A percentile compares a stretch with the other conserved stretches of the same genome.
Evolutionary conservation across 2,888 invertebrate genomes (phyloP).

Genomic region (Dryobota labecula): DNA sequence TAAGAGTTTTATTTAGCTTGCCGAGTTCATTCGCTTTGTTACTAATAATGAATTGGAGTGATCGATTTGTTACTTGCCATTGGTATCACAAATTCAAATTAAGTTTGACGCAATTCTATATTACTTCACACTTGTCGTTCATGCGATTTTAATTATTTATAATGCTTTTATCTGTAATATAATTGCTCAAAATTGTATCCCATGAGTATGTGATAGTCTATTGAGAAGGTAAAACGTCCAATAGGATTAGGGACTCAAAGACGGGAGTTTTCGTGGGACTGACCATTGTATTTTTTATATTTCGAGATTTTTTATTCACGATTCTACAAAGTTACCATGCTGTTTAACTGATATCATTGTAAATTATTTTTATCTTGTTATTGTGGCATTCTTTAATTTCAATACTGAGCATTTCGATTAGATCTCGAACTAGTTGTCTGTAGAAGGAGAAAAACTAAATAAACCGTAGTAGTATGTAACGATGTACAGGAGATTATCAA

Average conservation of each 20-base stretch:
- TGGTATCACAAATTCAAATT: constrained; percentile 78
- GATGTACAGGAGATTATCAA: constrained; percentile 57
- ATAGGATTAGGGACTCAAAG: constrained; percentile 62
- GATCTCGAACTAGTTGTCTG: constrained; percentile 57
- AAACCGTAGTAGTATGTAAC: constrained; percentile 48
- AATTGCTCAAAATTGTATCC: constrained; percentile 82
- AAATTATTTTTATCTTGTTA: constrained; percentile 62
- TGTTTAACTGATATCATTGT: constrained; percentile 65
- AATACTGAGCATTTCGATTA: constrained; percentile 53
- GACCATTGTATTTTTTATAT: constrained; percentile 65
- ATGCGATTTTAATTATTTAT: constrained; percentile 46
- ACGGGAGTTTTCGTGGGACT: constrained; percentile 54
- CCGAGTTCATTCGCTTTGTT: constrained; percentile 78
- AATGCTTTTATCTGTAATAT: constrained; percentile 64
- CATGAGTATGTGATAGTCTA: constrained; percentile 75
- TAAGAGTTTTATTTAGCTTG: constrained; percentile 81
- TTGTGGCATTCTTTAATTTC: constrained; percentile 53
- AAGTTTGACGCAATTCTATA: constrained; percentile 46
- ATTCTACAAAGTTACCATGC: constrained; percentile 73
- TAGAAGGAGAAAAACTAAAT: constrained; percentile 42
- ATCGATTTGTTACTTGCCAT: constrained; percentile 81
- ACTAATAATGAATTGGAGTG: constrained; percentile 64
- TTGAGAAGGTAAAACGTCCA: constrained; percentile 72
- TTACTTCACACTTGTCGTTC: constrained; percentile 28
- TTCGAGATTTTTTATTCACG: constrained; percentile 64